Conservation (phyloP, 2,797 vertebrate species). For the Mus minutoides region DNA sequence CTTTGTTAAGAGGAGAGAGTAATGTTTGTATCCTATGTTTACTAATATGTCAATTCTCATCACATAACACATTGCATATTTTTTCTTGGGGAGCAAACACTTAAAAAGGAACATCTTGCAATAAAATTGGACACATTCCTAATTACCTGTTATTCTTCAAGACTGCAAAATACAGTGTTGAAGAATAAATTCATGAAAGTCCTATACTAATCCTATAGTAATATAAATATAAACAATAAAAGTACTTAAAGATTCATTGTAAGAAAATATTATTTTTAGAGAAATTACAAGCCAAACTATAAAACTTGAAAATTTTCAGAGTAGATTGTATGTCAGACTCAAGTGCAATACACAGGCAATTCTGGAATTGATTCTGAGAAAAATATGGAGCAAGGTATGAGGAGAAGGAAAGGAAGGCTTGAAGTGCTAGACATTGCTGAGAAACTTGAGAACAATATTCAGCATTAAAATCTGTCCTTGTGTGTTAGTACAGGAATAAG, state of each 20-base stretch:
- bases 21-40: background rate
- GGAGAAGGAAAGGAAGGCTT: background rate
- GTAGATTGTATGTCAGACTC: background rate
- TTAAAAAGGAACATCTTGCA: background rate
- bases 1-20: background rate
- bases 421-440: background rate
- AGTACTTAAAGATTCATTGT: background rate
- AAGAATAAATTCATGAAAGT: background rate
- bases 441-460: background rate
- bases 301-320: background rate
- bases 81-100: background rate
- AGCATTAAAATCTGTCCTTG: background rate
- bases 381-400: background rate
- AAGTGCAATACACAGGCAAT: background rate
- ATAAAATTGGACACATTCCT: background rate
- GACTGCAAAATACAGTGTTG: background rate
- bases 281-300: background rate
- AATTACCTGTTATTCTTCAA: background rate
- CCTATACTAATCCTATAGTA: background rate
- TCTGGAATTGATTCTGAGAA: conserved; percentile 25
- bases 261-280: background rate
- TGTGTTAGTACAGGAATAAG: background rate
- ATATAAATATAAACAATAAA: background rate
- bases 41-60: background rate
- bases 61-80: background rate